These are phyloP conservation scores for Channa striata DNA, from an alignment of 2,797 vertebrate species.

Conservation along the genomic window DNA sequence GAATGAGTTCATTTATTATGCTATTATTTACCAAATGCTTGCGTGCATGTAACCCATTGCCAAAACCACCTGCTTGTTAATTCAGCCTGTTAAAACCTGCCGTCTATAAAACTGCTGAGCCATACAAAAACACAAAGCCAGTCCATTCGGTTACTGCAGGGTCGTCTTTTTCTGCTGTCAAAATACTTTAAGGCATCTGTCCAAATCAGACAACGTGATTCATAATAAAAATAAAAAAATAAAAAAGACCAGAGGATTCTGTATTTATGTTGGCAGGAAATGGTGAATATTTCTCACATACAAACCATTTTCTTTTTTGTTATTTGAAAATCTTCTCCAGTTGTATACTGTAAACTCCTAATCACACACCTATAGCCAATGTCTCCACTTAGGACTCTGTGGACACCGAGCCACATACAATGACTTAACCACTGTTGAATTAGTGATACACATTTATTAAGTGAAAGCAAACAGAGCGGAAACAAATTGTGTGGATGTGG, in stretches of 20 bases:
- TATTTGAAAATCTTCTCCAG: neutral
- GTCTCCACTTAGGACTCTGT: neutral
- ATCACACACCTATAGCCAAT: neutral
- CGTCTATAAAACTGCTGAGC: slow-evolving; percentile 36
- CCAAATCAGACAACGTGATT: too few relatives aligned
- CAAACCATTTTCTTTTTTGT: too few relatives aligned
- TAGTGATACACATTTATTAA: neutral
- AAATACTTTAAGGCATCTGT: neutral
- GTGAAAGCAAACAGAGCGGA: neutral
- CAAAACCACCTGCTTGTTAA: slow-evolving; percentile 53
- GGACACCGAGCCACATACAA: neutral
- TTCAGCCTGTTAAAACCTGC: slow-evolving; percentile 43
- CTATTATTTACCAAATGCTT: neutral
- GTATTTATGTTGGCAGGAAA: too few relatives aligned
- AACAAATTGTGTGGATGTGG: neutral
- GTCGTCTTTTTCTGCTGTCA: neutral
- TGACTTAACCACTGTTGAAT: neutral
- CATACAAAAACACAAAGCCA: slow-evolving; percentile 12
- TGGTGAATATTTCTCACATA: too few relatives aligned
- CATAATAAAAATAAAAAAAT: too few relatives aligned
- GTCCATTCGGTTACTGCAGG: neutral
- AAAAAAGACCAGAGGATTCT: too few relatives aligned
- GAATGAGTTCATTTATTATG: neutral
- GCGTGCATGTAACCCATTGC: slow-evolving; percentile 10
- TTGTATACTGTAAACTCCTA: slow-evolving; percentile 7